A percentile compares a stretch with the other conserved stretches of the same genome.
phyloP scores from a whole-genome alignment of 2,113 vertebrate species.

The Condylura cristata region DNA sequence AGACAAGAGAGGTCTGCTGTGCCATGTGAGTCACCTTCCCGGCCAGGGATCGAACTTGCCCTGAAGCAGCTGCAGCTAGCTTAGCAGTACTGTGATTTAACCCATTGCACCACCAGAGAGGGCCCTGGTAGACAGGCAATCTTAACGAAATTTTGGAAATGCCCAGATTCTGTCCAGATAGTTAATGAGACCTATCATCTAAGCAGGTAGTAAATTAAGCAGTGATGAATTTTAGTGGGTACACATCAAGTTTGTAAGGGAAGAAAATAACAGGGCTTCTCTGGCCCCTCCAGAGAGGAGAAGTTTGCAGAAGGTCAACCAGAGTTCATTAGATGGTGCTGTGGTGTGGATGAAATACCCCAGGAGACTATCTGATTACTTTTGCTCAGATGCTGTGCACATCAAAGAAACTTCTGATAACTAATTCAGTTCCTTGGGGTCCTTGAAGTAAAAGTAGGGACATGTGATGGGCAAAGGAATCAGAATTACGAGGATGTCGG shows the following conservation, averaged over 20 bases:
- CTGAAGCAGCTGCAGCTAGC: too few relatives aligned
- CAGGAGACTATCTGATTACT: constrained; percentile 73
- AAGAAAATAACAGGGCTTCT: constrained; percentile 21
- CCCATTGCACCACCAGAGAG: too few relatives aligned
- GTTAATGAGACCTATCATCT: background rate
- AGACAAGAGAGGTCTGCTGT: too few relatives aligned
- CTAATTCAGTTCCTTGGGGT: constrained; percentile 37
- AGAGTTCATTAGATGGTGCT: constrained; percentile 37
- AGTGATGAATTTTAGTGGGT: constrained; percentile 9
- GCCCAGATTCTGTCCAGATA: constrained; percentile 5
- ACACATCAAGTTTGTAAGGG: background rate
- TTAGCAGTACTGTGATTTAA: too few relatives aligned
- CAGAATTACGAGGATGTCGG: constrained; percentile 16
- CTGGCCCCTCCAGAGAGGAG: background rate
- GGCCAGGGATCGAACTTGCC: too few relatives aligned
- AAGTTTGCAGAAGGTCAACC: constrained; percentile 22
- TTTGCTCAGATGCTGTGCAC: constrained; percentile 57
- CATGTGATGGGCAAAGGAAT: background rate
- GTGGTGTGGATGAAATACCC: background rate
- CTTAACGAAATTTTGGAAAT: background rate
- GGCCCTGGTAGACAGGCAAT: too few relatives aligned
- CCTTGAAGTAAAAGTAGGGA: constrained; percentile 4
- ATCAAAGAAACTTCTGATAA: constrained; percentile 66
- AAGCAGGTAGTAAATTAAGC: background rate
- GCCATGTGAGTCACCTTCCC: too few relatives aligned